phyloP scores from a whole-genome alignment of 2,113 vertebrate genomes.

The Sakesphorus luctuosus region DNA sequence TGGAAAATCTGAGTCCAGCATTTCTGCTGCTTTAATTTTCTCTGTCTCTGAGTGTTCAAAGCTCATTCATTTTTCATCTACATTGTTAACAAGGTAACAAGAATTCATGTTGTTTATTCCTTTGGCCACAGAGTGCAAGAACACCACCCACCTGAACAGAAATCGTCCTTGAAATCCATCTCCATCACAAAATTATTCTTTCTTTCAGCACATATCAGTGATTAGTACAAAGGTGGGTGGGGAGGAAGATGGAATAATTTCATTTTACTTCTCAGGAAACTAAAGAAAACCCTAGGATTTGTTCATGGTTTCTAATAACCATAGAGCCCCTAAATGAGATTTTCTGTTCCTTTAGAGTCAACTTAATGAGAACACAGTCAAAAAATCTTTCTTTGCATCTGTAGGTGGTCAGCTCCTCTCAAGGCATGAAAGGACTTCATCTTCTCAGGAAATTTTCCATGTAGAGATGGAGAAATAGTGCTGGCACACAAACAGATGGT shows the following conservation, averaged over 20 bases:
- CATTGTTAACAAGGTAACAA: neutral
- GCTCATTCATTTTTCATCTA: neutral
- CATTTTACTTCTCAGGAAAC: neutral
- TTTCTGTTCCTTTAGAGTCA: neutral
- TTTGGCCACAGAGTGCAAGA: neutral
- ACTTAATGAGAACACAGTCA: neutral
- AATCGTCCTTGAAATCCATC: neutral
- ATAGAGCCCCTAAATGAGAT: neutral
- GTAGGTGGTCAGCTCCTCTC: neutral
- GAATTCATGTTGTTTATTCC: neutral
- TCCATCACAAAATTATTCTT: neutral
- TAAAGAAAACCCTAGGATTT: neutral
- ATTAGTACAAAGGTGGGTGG: neutral
- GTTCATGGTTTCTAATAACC: neutral
- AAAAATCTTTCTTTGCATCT: neutral
- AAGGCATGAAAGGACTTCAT: neutral
- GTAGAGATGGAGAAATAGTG: neutral
- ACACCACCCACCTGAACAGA: neutral
- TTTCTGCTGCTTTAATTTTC: neutral
- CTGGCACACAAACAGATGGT: neutral
- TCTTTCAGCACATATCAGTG: neutral
- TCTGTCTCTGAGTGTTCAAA: neutral
- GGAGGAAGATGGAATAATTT: neutral
- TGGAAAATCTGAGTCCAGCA: neutral
- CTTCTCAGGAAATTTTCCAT: neutral